Evolutionary conservation across 2,797 vertebrate genomes (phyloP), one percentile per base, ranked within the genome.

Genomic region (Coranthus polyacanthus): DNA sequence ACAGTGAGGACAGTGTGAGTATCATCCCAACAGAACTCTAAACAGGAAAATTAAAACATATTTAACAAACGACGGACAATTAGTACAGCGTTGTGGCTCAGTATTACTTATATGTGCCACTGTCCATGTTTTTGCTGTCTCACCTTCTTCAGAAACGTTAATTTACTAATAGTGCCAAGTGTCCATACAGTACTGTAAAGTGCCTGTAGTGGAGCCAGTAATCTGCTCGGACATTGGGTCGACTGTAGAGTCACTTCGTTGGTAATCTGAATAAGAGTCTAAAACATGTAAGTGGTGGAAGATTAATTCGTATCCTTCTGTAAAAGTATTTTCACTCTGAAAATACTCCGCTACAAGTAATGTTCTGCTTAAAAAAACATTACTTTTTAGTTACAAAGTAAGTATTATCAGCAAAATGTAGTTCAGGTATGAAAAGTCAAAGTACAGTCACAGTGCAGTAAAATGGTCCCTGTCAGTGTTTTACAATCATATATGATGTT

Each of bases 1-100:
- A 63, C 45, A 58, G 43, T 36, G 57, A 52, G 16, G 44, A 53
- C 53, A 16, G 34, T 26, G 24, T 57, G 39, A 46, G 37, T 50
- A 32, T 56, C 29, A 41, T 44, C 71, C 39, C 37, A 51, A 51
- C 36, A 12, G 15, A 15, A 7, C 29, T 38, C 13, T 24, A 12
- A 17, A 29, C 4, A 38, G 34, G 13, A 32, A 4, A 6, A 6
- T 13, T 2, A 7, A 16, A 44, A 49, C 38, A 12, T 11, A 6
- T 2, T 17, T 17, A 32, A 16, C 18, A 34, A 38, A 20, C 3
- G 3, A 15, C 1, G 10, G 29, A 32, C 29, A 32, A 10, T 9
- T 3, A 32, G 29, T 32, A 32, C 29, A 32, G 10, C 7, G 10
- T 10, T 2, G 29, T 3, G 8, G 29, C 10, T 32, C 3, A 29